Base-by-base conservation (phyloP, 2,888 invertebrate genomes). In the Bugula neritina region DNA sequence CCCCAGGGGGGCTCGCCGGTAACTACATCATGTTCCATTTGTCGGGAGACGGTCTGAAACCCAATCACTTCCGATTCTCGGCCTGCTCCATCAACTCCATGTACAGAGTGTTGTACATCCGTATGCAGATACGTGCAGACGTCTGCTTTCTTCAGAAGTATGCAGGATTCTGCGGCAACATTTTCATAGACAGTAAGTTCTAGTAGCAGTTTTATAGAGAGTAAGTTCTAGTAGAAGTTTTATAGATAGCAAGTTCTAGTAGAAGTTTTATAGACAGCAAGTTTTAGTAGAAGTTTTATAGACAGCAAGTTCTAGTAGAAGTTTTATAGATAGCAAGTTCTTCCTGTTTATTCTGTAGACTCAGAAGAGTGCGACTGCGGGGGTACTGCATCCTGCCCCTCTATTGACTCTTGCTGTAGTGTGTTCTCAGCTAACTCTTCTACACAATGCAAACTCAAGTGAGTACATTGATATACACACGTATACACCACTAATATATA, bases 1-100 rank as follows among this genome's bases (percentile, higher is more conserved):
- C 75, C 17, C 77, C 78, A 3, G 75, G 72, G 52, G 74, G 73
- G 3, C 52, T 70, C 10, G 74, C 73, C 58, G 80, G 81, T 0
- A 78, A 78, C 72, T 81, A 73, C 73, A 63, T 81, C 23, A 81
- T 81, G 81, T 76, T 76, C 74, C 76, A 79, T 1, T 76, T 76
- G 35, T 73, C 78, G 10, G 74, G 71, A 55, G 75, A 77, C 2
- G 80, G 78, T 27, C 71, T 71, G 1, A 74, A 75, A 63, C 77
- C 78, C 43, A 81, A 80, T 72, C 76, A 81, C 74, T 72, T 74
- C n/a, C 71, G 72, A 54, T 81, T 82, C 72, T 81, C 81, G 27
- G 35, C 71, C 0, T 82, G 81, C 73, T 80, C 80, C 71, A 73
- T 78, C 0, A 73, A 73, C 31, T 72, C 72, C 35, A 80, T 82